A percentile compares a stretch with the other conserved stretches of the same genome.
Evolutionary conservation across 2,113 vertebrate species (phyloP).

Genomic region (Cyanoramphus novaezelandiae): DNA sequence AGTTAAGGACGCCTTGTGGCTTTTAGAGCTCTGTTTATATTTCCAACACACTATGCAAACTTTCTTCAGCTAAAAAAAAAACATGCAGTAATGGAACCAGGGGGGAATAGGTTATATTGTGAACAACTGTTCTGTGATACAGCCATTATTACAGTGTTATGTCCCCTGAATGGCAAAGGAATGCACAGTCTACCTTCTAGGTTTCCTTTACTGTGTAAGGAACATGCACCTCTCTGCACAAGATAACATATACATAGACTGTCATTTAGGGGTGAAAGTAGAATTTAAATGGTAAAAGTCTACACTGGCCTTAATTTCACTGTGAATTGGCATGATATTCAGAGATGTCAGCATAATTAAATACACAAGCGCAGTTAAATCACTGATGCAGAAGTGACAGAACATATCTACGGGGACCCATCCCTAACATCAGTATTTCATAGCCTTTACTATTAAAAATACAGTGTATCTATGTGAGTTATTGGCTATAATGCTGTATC

Average conservation of each 20-base stretch:
- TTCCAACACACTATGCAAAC: slow-evolving; percentile 45
- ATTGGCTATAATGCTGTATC: not conserved
- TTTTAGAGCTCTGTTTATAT: slow-evolving; percentile 48
- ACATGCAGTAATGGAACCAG: not conserved
- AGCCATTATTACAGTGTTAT: not conserved
- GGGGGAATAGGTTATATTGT: not conserved
- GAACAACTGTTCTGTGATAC: not conserved
- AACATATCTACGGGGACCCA: not conserved
- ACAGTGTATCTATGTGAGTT: not conserved
- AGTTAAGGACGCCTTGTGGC: slow-evolving; percentile 2
- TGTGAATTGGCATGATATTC: not conserved
- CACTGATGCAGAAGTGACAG: not conserved
- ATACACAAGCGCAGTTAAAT: not conserved
- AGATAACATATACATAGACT: not conserved
- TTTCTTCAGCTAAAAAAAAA: slow-evolving; percentile 19
- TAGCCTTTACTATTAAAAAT: not conserved
- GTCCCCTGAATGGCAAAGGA: not conserved
- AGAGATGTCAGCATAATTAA: not conserved
- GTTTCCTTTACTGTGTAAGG: not conserved
- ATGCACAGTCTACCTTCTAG: not conserved
- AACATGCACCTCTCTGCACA: not conserved
- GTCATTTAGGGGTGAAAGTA: not conserved
- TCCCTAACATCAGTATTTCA: not conserved
- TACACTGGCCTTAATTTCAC: not conserved
- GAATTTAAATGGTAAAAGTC: not conserved